Conservation (phyloP, 2,888 invertebrate species). For the Tachina fera region DNA sequence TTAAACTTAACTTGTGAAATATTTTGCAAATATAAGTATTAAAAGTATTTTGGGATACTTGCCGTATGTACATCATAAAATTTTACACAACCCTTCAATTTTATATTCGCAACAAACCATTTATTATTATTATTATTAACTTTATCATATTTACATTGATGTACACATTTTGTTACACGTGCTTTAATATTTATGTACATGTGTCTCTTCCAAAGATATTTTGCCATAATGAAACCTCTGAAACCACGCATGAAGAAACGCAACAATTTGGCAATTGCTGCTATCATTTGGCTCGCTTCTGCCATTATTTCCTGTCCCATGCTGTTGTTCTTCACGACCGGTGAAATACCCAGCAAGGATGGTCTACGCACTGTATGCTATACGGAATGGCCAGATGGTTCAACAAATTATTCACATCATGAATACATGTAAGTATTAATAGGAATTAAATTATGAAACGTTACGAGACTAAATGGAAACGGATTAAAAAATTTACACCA, state of each 20-base stretch:
- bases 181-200: neutral
- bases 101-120: neutral
- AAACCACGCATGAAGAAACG: slow-evolving; percentile 93
- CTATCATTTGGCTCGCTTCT: slow-evolving; percentile 92
- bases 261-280: slow-evolving; percentile 91
- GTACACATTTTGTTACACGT: neutral
- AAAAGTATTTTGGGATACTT: too few species aligned
- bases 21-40: too few species aligned
- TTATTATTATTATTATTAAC: neutral
- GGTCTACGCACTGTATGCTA: slow-evolving; percentile 90
- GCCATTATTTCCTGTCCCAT: slow-evolving; percentile 92
- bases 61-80: neutral
- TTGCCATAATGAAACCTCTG: slow-evolving; percentile 97
- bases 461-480: neutral
- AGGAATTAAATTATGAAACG: slow-evolving; percentile 10
- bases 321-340: slow-evolving; percentile 92
- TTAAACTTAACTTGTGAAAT: too few species aligned
- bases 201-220: slow-evolving; percentile 88
- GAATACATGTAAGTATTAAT: slow-evolving; percentile 89
- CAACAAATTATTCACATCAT: slow-evolving; percentile 87
- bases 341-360: slow-evolving; percentile 84
- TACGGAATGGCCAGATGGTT: slow-evolving; percentile 93
- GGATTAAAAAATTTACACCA: neutral
- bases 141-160: neutral
- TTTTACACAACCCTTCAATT: slow-evolving; percentile 2